phyloP scores from a whole-genome alignment of 2,888 invertebrate species.

The Pasiphila rectangulata region DNA sequence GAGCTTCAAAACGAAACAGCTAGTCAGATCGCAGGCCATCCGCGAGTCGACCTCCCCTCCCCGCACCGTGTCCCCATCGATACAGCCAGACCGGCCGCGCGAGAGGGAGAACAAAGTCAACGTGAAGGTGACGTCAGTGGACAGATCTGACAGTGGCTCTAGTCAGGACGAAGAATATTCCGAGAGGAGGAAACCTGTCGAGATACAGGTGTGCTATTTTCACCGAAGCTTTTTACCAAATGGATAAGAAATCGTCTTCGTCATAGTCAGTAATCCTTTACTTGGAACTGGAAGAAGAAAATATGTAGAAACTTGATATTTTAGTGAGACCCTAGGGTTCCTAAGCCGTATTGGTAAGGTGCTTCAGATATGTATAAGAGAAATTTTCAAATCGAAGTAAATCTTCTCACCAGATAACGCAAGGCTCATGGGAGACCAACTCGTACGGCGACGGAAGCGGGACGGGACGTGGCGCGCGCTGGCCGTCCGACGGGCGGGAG shows the following conservation, averaged over 20 bases:
- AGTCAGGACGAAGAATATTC: constrained; percentile 59
- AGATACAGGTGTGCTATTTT: constrained; percentile 62
- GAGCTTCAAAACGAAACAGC: constrained; percentile 88
- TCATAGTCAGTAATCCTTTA: too few species aligned
- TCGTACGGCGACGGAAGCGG: constrained; percentile 45
- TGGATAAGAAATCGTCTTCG: too few species aligned
- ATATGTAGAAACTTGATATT: too few species aligned
- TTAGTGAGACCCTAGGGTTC: too few species aligned
- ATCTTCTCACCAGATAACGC: constrained; percentile 55
- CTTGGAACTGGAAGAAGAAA: too few species aligned
- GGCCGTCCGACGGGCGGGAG: constrained; percentile 22
- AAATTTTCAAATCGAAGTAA: too few species aligned
- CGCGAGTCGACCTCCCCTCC: constrained; percentile 89
- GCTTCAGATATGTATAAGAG: too few species aligned
- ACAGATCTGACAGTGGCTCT: constrained; percentile 41
- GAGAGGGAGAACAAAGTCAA: constrained; percentile 31
- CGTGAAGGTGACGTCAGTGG: constrained; percentile 27
- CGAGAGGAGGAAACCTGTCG: constrained; percentile 60
- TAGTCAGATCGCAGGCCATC: constrained; percentile 94
- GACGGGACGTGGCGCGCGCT: constrained; percentile 38
- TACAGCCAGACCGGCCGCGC: constrained; percentile 28
- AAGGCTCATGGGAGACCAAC: constrained; percentile 54
- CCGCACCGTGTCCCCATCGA: constrained; percentile 74
- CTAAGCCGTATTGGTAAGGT: too few species aligned
- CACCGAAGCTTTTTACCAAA: too few species aligned